Evolutionary conservation across 1,140 invertebrate species (phyloP), one percentile per base, ranked within the genome.

Genomic region (Heterodera schachtii): DNA sequence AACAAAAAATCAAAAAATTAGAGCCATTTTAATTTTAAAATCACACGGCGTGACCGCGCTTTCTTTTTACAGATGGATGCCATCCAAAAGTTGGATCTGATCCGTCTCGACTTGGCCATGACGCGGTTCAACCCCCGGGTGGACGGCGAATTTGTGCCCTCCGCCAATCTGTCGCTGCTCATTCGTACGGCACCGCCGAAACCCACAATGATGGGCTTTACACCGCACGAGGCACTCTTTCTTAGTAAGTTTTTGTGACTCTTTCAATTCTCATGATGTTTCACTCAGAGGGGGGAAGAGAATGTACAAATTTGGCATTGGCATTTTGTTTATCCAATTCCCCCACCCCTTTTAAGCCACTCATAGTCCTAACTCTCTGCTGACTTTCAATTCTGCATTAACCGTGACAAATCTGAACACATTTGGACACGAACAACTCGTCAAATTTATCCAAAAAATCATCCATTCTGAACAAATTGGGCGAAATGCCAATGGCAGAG

Each of bases 201-300:
- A 76, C 84, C 84, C 41, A 84, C 85, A 2, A 3, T 87, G 16
- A 84, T 87, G 16, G 84, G 84, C 21, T 85, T 83, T 73, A 85
- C 52, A 43, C 60, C 69, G 6, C 84, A 84, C 47, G 83, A 84
- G 52, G 85, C 79, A 47, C 67, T 81, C 52, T 81, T 81, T 69
- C 46, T 81, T 8, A 82, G 80, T 81, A 52, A 49, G 71, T 81
- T 80, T 16, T 67, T 44, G 3, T 11, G 49, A n/a, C 44, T n/a
- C n/a, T n/a, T n/a, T n/a, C n/a, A n/a, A n/a, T n/a, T n/a, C n/a
- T n/a, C n/a, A 7, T 52, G 46, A 31, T 47, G 8, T 69, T 31
- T n/a, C n/a, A n/a, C n/a, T n/a, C n/a, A n/a, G n/a, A n/a, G n/a
- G n/a, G n/a, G n/a, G n/a, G n/a, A n/a, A n/a, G n/a, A n/a, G n/a